Conservation (phyloP, 2,888 invertebrate genomes). For the Gryllus longicercus region DNA sequence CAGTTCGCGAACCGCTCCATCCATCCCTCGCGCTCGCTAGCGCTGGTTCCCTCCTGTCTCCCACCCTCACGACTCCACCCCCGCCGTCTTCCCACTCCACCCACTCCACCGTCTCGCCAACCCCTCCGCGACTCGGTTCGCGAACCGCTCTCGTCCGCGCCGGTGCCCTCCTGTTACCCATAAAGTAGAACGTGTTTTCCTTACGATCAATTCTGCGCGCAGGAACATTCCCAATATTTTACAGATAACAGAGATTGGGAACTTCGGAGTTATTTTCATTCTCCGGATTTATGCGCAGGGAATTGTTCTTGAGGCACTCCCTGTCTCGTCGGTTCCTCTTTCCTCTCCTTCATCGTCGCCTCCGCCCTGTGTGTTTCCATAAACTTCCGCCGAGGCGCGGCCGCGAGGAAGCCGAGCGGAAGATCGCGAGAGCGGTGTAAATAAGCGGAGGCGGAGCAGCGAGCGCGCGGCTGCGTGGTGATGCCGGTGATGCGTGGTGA, state of each 20-base stretch:
- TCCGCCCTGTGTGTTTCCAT: background rate
- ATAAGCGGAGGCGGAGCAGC: background rate
- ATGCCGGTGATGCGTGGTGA: background rate
- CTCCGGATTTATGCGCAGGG: conserved; percentile 30
- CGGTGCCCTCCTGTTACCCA: background rate
- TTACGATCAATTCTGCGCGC: conserved; percentile 33
- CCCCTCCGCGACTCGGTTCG: too few relatives aligned
- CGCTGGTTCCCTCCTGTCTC: too few relatives aligned
- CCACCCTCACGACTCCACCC: too few relatives aligned
- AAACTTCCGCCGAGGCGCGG: background rate
- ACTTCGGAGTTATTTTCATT: conserved; percentile 11
- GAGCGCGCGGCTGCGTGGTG: background rate
- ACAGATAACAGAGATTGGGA: conserved; percentile 25
- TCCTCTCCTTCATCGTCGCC: background rate
- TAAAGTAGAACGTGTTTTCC: conserved; percentile 4
- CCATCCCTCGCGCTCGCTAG: too few relatives aligned
- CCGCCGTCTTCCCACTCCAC: too few relatives aligned
- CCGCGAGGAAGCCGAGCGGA: background rate
- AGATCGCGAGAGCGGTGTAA: background rate
- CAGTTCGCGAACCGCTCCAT: too few relatives aligned
- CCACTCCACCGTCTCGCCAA: too few relatives aligned
- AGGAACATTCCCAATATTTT: conserved; percentile 33
- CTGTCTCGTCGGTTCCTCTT: background rate
- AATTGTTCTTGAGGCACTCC: conserved; percentile 26
- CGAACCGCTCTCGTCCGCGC: background rate